Conservation (phyloP, 2,113 vertebrate species). For the Clupea harengus region DNA sequence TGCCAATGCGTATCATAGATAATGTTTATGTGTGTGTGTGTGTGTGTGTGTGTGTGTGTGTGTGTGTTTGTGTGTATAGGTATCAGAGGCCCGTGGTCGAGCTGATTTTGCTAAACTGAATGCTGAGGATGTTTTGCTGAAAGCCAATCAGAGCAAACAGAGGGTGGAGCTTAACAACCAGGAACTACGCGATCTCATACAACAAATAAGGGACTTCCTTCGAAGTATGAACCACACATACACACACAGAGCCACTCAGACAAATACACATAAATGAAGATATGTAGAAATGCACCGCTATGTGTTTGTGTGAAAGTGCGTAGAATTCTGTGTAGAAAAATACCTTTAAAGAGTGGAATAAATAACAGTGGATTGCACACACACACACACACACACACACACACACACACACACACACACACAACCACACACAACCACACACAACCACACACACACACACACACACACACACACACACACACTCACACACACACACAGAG, state of each 20-base stretch:
- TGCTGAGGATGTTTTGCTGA: conserved; percentile 81
- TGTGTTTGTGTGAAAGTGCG: too few relatives aligned
- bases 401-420: too few relatives aligned
- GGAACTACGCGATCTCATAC: conserved; percentile 88
- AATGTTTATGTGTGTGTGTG: not conserved
- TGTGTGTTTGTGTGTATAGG: conserved; percentile 65
- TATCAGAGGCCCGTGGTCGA: conserved; percentile 84
- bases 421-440: conserved; percentile 2
- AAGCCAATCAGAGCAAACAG: conserved; percentile 85
- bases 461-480: not conserved
- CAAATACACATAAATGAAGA: too few relatives aligned
- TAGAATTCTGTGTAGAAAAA: too few relatives aligned
- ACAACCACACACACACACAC: not conserved
- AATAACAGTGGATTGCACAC: too few relatives aligned
- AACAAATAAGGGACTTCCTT: conserved; percentile 90
- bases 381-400: too few relatives aligned
- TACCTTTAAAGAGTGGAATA: too few relatives aligned
- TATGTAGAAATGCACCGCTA: too few relatives aligned
- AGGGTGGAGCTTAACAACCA: conserved; percentile 88
- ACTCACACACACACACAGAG: not conserved
- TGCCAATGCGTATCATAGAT: too few relatives aligned
- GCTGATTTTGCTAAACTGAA: conserved; percentile 87
- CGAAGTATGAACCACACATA: conserved; percentile 74
- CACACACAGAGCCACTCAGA: not conserved
- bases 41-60: conserved; percentile 6